Conservation (phyloP, 2,797 vertebrate genomes). For the Oreonectes daqikongensis region DNA sequence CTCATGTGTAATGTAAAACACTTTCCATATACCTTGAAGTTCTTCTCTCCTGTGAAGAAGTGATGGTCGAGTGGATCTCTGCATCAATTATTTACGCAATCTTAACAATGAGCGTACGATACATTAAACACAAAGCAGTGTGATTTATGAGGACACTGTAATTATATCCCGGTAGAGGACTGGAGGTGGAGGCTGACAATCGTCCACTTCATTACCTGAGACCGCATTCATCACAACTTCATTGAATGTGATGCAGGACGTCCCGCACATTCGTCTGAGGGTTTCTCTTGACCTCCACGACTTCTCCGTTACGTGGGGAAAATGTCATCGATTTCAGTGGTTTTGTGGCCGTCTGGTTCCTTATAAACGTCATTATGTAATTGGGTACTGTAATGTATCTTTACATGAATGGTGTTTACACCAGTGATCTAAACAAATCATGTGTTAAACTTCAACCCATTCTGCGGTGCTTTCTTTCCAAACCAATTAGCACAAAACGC, state of each 20-base stretch:
- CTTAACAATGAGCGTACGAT: conserved; percentile 55
- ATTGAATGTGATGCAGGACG: neutral
- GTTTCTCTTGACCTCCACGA: conserved; percentile 19
- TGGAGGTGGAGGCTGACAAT: conserved; percentile 27
- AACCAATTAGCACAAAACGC: too few relatives aligned
- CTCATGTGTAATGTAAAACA: neutral
- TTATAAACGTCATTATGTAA: neutral
- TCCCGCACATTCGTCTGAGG: neutral
- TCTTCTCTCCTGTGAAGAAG: conserved; percentile 22
- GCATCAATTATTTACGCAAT: conserved; percentile 51
- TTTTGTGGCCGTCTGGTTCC: neutral
- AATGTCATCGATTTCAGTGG: neutral
- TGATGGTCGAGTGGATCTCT: conserved; percentile 38
- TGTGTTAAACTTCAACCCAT: neutral
- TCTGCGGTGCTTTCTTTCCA: too few relatives aligned
- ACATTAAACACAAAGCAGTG: conserved; percentile 60
- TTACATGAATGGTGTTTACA: too few relatives aligned
- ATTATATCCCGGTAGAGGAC: conserved; percentile 52
- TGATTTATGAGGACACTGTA: conserved; percentile 60
- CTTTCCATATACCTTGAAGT: conserved; percentile 10
- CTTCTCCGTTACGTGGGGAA: neutral
- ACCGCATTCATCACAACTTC: conserved; percentile 55
- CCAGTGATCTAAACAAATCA: too few relatives aligned
- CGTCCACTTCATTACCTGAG: conserved; percentile 51
- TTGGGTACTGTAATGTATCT: too few relatives aligned